Percentiles rank a stretch among this genome's conserved stretches.
Evolutionary conservation across 2,888 invertebrate species (phyloP).

Genomic region (Epirrhoe alternata): DNA sequence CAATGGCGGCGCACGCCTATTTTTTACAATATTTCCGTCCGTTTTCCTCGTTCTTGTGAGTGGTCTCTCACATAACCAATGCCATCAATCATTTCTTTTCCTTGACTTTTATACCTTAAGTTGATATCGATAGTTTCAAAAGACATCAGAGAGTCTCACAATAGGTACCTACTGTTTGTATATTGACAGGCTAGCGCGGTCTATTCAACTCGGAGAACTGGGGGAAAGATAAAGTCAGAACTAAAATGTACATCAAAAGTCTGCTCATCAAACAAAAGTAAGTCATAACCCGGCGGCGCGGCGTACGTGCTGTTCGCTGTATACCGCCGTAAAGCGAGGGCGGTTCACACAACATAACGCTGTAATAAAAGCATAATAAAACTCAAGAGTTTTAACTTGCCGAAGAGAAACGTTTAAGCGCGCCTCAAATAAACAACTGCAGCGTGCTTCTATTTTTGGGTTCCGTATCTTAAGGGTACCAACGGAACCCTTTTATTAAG

Average conservation of each 20-base stretch:
- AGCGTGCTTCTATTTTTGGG: not conserved
- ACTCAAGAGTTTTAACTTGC: conserved; percentile 35
- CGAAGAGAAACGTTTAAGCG: conserved; percentile 19
- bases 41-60: conserved; percentile 12
- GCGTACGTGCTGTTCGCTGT: conserved; percentile 34
- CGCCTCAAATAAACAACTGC: conserved; percentile 11
- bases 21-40: conserved; percentile 16
- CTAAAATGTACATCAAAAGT: conserved; percentile 2
- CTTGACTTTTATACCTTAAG: conserved; percentile 4
- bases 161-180: not conserved
- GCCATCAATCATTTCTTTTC: conserved; percentile 24
- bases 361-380: conserved; percentile 35
- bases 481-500: too few species aligned
- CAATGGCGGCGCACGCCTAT: conserved; percentile 26
- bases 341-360: conserved; percentile 33
- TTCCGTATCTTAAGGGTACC: too few species aligned
- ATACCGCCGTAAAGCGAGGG: conserved; percentile 32
- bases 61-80: conserved; percentile 15
- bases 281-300: conserved; percentile 25
- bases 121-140: conserved; percentile 13
- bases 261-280: conserved; percentile 23
- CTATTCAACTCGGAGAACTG: not conserved
- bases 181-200: not conserved
- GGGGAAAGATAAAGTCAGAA: not conserved
- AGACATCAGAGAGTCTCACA: not conserved